Evolutionary conservation across 2,113 vertebrate genomes (phyloP).

Genomic region (Pongo abelii): DNA sequence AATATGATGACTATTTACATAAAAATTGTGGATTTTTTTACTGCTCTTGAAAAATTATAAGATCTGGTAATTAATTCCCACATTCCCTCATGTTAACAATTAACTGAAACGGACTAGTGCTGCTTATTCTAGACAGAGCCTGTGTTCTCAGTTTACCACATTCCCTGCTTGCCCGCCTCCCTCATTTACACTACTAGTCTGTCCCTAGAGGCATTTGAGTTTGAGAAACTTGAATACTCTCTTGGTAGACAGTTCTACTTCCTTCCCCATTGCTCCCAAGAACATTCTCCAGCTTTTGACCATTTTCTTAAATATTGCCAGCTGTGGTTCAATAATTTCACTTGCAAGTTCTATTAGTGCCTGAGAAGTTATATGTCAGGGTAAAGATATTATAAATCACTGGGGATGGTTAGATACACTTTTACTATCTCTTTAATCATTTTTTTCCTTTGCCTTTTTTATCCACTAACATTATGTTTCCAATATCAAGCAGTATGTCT

Average conservation of each 20-base stretch:
- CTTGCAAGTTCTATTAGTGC: neutral
- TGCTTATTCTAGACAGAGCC: neutral
- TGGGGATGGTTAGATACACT: neutral
- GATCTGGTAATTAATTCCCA: neutral
- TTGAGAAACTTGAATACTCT: neutral
- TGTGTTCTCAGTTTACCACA: neutral
- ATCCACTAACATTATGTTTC: neutral
- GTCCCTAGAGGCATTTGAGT: neutral
- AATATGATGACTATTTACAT: neutral
- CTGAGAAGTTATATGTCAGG: neutral
- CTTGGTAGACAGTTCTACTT: neutral
- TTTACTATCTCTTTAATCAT: neutral
- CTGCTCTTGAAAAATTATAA: neutral
- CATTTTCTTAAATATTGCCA: neutral
- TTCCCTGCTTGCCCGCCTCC: neutral
- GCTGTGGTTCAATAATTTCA: neutral
- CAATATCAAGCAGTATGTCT: neutral
- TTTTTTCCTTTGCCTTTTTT: neutral
- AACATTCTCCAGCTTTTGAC: neutral
- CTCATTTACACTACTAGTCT: slow-evolving; percentile 17
- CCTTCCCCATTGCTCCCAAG: neutral
- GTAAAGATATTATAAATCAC: neutral
- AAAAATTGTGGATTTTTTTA: neutral
- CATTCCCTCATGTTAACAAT: neutral
- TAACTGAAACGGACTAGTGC: neutral